phyloP scores from a whole-genome alignment of 2,797 vertebrate genomes.

The Parauchenoglanis punctatus region DNA sequence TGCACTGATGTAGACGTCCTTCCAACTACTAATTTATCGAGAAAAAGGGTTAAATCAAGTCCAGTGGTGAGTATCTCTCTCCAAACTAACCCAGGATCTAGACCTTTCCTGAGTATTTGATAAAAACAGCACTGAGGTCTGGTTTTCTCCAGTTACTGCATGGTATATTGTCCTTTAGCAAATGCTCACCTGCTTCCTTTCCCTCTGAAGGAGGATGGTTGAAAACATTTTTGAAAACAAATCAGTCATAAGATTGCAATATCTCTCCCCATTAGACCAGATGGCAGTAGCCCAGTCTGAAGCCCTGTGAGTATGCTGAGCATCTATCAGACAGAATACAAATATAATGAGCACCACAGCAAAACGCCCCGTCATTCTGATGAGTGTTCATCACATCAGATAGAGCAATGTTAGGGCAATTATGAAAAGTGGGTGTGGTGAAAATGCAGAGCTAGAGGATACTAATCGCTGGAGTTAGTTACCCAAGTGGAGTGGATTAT shows the following conservation, averaged over 20 bases:
- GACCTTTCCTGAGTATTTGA: not conserved
- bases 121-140: not conserved
- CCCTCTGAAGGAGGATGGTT: not conserved
- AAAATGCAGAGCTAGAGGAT: not conserved
- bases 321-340: not conserved
- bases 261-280: not conserved
- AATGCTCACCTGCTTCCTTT: not conserved
- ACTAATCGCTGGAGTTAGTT: not conserved
- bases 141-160: not conserved
- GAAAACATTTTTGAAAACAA: not conserved
- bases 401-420: not conserved
- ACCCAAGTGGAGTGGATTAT: not conserved
- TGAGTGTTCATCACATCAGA: not conserved
- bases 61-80: not conserved
- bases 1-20: not conserved
- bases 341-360: not conserved
- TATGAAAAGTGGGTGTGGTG: not conserved
- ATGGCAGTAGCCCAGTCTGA: not conserved
- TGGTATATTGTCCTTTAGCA: not conserved
- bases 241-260: not conserved
- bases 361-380: not conserved
- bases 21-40: not conserved
- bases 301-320: not conserved
- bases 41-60: not conserved
- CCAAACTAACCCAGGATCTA: not conserved